These are phyloP conservation scores for Fragum sueziense DNA, from an alignment of 2,888 invertebrate genomes.

Conservation along the genomic window DNA sequence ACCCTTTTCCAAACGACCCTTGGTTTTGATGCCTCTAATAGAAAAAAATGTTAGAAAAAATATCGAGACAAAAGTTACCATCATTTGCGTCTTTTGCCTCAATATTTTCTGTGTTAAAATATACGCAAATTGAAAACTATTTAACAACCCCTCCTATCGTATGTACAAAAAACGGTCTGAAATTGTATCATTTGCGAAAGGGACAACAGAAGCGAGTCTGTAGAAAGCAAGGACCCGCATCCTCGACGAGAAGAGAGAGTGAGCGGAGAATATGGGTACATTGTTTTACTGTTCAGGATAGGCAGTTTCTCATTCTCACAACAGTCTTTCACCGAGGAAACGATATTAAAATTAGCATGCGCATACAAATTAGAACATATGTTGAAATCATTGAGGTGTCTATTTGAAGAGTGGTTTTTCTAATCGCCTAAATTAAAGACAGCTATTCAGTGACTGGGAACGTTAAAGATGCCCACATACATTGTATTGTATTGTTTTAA, in stretches of 20 bases:
- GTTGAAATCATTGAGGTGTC: conserved; percentile 50
- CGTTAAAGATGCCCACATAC: conserved; percentile 43
- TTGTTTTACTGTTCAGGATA: conserved; percentile 45
- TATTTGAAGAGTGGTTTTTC: conserved; percentile 39
- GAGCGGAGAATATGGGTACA: conserved; percentile 57
- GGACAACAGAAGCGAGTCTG: conserved; percentile 1
- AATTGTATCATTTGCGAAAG: too few relatives aligned
- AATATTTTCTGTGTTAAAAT: too few relatives aligned
- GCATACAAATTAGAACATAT: conserved; percentile 62
- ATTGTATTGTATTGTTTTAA: conserved; percentile 51
- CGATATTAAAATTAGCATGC: conserved; percentile 59
- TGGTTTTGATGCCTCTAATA: too few relatives aligned
- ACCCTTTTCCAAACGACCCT: too few relatives aligned
- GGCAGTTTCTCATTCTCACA: conserved; percentile 24
- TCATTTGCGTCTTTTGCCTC: not conserved
- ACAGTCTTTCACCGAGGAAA: conserved; percentile 27
- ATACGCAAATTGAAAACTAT: too few relatives aligned
- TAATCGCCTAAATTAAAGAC: conserved; percentile 49
- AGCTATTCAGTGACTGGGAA: not conserved
- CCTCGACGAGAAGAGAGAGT: conserved; percentile 7
- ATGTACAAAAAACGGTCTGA: too few relatives aligned
- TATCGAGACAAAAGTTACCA: not conserved
- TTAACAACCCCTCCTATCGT: too few relatives aligned
- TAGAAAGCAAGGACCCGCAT: conserved; percentile 31
- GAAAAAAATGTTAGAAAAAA: too few relatives aligned